Percentiles rank a stretch among this genome's conserved stretches.
Conservation (phyloP, 2,797 vertebrate species). For the Adrianichthys oophorus region DNA sequence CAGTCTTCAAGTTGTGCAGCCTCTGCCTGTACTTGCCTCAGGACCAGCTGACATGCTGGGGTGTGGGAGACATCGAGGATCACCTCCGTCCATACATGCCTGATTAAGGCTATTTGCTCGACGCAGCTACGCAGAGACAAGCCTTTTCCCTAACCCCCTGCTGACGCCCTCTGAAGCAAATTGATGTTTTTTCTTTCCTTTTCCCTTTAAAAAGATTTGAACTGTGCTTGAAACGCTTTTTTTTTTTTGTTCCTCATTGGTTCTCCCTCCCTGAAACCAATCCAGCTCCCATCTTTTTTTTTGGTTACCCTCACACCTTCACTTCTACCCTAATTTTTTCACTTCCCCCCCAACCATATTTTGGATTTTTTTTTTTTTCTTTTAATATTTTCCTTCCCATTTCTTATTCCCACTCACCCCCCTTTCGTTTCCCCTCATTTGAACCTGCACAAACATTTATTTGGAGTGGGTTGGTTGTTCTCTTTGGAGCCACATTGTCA, state of each 20-base stretch:
- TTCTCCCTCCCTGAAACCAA: slow-evolving; percentile 58
- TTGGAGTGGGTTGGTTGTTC: slow-evolving; percentile 82
- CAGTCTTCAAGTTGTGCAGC: slow-evolving; percentile 99
- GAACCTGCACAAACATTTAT: slow-evolving; percentile 85
- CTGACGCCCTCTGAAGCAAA: slow-evolving; percentile 86
- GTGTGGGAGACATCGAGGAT: slow-evolving; percentile 97
- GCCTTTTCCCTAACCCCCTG: slow-evolving; percentile 60
- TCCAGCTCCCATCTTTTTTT: slow-evolving; percentile 67
- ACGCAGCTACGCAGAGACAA: slow-evolving; percentile 86
- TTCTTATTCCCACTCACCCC: slow-evolving; percentile 63
- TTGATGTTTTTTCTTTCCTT: slow-evolving; percentile 86
- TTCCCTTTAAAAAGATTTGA: slow-evolving; percentile 91
- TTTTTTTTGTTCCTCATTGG: slow-evolving; percentile 64
- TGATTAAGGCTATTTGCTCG: slow-evolving; percentile 85
- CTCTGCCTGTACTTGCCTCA: slow-evolving; percentile 99
- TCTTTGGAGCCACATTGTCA: slow-evolving; percentile 77
- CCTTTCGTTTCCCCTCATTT: slow-evolving; percentile 66
- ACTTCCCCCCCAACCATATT: slow-evolving; percentile 29
- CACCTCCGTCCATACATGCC: slow-evolving; percentile 98
- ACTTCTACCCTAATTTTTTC: slow-evolving; percentile 37
- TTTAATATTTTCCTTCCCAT: slow-evolving; percentile 46
- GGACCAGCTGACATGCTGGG: slow-evolving; percentile 99
- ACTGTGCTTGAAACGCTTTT: slow-evolving; percentile 96
- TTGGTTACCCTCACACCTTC: slow-evolving; percentile 35
- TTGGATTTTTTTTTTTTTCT: slow-evolving; percentile 70